Evolutionary conservation across 2,113 vertebrate genomes (phyloP).

Genomic region (Carassius auratus): DNA sequence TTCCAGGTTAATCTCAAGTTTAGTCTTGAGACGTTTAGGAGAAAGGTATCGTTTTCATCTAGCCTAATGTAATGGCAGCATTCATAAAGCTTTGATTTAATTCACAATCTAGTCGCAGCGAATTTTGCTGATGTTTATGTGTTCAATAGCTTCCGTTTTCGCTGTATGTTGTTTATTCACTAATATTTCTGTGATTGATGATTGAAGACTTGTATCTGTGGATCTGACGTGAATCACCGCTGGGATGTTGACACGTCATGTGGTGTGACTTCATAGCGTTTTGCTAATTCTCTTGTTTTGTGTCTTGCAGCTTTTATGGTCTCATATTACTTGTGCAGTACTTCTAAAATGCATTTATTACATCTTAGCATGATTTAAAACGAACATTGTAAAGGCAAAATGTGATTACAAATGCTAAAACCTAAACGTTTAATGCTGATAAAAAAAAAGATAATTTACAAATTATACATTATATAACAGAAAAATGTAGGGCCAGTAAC

Average conservation of each 20-base stretch:
- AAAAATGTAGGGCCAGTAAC: too few relatives aligned
- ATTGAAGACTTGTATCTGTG: neutral
- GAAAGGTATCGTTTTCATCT: slow-evolving; percentile 14
- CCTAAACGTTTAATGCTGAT: neutral
- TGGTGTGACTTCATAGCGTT: neutral
- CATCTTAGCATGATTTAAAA: too few relatives aligned
- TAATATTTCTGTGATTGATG: neutral
- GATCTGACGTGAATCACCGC: neutral
- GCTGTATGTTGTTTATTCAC: neutral
- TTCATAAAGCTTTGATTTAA: neutral
- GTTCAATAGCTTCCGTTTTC: neutral
- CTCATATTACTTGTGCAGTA: too few relatives aligned
- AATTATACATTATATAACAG: too few relatives aligned
- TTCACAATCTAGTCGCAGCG: neutral
- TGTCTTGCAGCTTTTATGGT: neutral
- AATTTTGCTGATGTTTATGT: neutral
- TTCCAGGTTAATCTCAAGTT: neutral
- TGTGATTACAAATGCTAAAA: neutral
- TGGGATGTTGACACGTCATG: neutral
- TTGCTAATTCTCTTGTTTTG: neutral
- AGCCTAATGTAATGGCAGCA: neutral
- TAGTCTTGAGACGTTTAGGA: neutral
- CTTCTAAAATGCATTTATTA: too few relatives aligned
- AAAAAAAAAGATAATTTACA: neutral
- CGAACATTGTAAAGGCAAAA: neutral